Evolutionary conservation across 2,797 vertebrate species (phyloP), one percentile per base, ranked within the genome.

Genomic region (Gadopsis marmoratus): DNA sequence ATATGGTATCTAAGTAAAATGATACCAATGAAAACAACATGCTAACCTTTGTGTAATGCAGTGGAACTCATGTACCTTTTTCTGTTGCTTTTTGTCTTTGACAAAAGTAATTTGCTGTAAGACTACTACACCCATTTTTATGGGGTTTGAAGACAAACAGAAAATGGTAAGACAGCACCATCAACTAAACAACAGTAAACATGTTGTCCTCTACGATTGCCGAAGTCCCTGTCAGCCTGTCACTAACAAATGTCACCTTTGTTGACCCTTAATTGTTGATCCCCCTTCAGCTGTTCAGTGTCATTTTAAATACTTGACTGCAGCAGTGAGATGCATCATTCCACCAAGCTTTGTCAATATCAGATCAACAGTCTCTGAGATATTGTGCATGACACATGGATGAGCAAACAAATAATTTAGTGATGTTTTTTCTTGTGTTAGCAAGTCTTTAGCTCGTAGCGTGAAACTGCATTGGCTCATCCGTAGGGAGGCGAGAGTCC

Each of bases 211-310:
- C 84, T 75, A 8, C 11, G 39, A 79, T 33, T 35, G 56, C 43
- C 74, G 33, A 82, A 75, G 79, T 78, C 76, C 54, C 79, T 65
- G 84, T 88, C 89, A 90, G 76, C 68, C 78, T 88, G 87, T 88
- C 83, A 89, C 83, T 60, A 77, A 68, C 72, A 86, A 78, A 89
- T 79, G 81, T 90, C 86, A 82, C 80, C 79, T 87, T 82, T 76
- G 78, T 81, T 86, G 90, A 82, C 87, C 83, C 79, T 73, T 93
- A 90, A 92, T 90, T 86, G 87, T 81, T 84, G 74, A 88, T 85
- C 60, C 71, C 87, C 91, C 86, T 74, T 88, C 80, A 87, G 92
- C 88, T 56, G 88, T 84, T 80, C 37, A 4, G 50, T 90, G 90
- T 89, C 86, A 89, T 88, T 82, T 84, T 86, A 87, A 88, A 91